Base-by-base conservation (phyloP, 2,888 invertebrate genomes). In the Anaspis maculata region DNA sequence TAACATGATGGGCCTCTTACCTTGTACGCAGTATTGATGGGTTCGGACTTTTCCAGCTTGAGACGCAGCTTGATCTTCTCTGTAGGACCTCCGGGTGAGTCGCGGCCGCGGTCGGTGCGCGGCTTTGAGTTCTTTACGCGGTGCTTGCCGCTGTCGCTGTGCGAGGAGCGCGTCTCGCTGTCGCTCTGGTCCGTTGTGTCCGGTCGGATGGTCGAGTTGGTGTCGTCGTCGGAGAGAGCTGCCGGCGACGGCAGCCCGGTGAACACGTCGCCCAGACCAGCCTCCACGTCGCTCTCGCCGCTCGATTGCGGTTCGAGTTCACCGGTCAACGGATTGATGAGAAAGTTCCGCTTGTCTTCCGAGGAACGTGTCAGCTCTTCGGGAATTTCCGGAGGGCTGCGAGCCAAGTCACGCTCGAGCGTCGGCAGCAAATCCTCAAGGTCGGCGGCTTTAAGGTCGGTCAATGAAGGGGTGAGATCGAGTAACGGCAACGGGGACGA, bases 251-350 rank as follows among this genome's bases (percentile, higher is more conserved):
- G 55, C 39, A 57, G 37, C 44, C 64, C 62, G 27, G 62, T 65
- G 42, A 67, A 68, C 35, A 64, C 63, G 44, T 64, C 64, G 30
- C 52, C 56, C 15, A 55, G 44, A n/a, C n/a, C n/a, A 34, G 71
- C 66, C 19, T 72, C 71, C 22, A 53, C 57, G 41, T 72, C 72
- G 42, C 74, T 68, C 46, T 80, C 79, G 1, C 77, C 76, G 41
- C 74, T 75, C 39, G 77, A 77, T 66, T 84, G 83, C 2, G 83
- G 79, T 54, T 90, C 90, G 54, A 91, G 71, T 57, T 87, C 82
- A 23, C 89, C 86, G 44, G 91, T 90, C 41, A 90, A 71, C 1
- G 91, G 90, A 70, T 91, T 92, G 49, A 91, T 88, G 25, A 91
- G 77, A 70, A 85, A 86, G 67, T 85, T 85, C 53, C 79, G 40